A percentile compares a stretch with the other conserved stretches of the same genome.
These are phyloP conservation scores for Hoplias malabaricus DNA, from an alignment of 2,113 vertebrate genomes.

Conservation along the genomic window DNA sequence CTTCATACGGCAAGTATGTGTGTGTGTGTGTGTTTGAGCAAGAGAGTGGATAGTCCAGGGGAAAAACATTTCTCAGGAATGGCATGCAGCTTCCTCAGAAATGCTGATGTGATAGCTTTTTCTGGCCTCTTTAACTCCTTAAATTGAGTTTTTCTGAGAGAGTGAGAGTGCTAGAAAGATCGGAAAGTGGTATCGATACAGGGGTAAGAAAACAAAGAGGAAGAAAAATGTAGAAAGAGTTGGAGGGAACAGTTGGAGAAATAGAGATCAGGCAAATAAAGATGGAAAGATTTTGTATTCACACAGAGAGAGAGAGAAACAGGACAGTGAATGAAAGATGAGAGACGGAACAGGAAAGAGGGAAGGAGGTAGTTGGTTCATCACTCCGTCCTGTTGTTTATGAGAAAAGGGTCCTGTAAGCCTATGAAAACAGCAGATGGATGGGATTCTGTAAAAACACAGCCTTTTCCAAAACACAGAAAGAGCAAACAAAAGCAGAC, in stretches of 20 bases:
- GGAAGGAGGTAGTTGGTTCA: not conserved
- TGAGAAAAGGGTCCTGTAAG: not conserved
- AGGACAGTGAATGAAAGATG: not conserved
- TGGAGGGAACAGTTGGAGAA: not conserved
- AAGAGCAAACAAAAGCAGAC: not conserved
- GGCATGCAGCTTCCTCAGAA: not conserved
- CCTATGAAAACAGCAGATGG: not conserved
- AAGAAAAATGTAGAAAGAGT: not conserved
- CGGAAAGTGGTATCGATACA: too few relatives aligned
- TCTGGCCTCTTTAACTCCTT: not conserved
- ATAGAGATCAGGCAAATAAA: too few relatives aligned
- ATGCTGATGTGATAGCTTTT: not conserved
- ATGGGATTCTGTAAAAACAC: not conserved
- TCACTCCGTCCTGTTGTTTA: not conserved
- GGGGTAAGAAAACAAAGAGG: not conserved
- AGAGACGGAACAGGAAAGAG: not conserved
- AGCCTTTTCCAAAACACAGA: not conserved
- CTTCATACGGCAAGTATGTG: not conserved
- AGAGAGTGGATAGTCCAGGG: not conserved
- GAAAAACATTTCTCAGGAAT: not conserved
- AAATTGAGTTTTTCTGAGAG: not conserved
- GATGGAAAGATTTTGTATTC: not conserved
- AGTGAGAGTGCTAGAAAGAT: not conserved
- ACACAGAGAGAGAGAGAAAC: not conserved
- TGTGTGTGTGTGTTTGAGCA: not conserved